phyloP scores from a whole-genome alignment of 2,888 invertebrate species.

The Xanthostigma xanthostigma region DNA sequence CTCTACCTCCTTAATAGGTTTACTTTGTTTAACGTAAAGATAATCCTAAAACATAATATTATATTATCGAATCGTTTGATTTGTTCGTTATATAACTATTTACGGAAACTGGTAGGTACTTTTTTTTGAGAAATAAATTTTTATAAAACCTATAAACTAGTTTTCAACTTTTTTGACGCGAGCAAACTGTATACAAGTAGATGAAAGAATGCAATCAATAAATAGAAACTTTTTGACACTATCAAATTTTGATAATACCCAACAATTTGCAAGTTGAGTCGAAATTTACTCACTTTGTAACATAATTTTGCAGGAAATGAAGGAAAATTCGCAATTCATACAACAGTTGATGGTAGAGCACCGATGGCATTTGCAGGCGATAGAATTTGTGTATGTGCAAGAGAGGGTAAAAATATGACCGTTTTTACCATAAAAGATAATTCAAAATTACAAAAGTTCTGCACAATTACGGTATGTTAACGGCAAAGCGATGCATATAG shows the following conservation, averaged over 20 bases:
- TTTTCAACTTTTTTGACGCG: too few species aligned
- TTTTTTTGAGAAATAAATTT: too few species aligned
- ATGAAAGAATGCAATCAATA: too few species aligned
- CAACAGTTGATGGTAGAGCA: conserved; percentile 38
- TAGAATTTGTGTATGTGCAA: conserved; percentile 31
- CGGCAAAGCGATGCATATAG: neutral
- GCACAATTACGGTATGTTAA: conserved; percentile 36
- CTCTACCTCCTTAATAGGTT: too few species aligned
- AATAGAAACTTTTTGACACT: neutral
- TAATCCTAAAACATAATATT: too few species aligned
- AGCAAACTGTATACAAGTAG: too few species aligned
- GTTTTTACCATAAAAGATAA: conserved; percentile 35
- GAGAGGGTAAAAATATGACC: conserved; percentile 38
- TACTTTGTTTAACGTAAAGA: too few species aligned
- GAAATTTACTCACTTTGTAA: neutral
- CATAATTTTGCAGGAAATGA: conserved; percentile 15
- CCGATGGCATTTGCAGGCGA: conserved; percentile 35
- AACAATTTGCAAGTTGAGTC: conserved; percentile 1
- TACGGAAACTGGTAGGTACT: too few species aligned
- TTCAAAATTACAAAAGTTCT: conserved; percentile 32
- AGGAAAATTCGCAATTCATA: conserved; percentile 31
- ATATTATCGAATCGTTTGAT: too few species aligned
- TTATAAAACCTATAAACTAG: too few species aligned
- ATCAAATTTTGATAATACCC: conserved; percentile 1
- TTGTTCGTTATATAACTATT: too few species aligned